Evolutionary conservation across 2,113 vertebrate genomes (phyloP).

Genomic region (Scopus umbretta): DNA sequence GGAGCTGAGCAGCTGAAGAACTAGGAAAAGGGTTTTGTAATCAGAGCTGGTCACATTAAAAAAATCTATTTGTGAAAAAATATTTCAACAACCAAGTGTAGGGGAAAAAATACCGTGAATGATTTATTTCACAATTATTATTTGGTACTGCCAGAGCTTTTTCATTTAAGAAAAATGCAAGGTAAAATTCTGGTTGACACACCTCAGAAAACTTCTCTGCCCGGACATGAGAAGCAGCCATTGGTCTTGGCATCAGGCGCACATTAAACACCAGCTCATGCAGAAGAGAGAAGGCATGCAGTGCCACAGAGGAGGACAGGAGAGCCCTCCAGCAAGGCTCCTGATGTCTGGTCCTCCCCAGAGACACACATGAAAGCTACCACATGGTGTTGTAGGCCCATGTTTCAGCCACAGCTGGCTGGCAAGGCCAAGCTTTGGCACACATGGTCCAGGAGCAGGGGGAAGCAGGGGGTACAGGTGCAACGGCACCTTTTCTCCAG

Average conservation of each 20-base stretch:
- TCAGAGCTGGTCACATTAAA: background rate
- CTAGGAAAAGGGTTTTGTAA: background rate
- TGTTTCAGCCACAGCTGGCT: background rate
- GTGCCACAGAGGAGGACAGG: rapidly evolving
- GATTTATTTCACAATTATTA: background rate
- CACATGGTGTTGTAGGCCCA: background rate
- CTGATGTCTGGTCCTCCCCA: background rate
- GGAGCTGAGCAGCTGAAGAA: background rate
- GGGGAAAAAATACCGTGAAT: background rate
- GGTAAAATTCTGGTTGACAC: background rate
- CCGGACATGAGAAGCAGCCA: background rate
- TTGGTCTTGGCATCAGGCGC: rapidly evolving
- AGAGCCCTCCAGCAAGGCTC: background rate
- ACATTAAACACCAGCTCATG: background rate
- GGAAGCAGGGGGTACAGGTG: background rate
- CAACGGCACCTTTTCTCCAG: background rate
- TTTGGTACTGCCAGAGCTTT: background rate
- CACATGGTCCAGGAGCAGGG: rapidly evolving
- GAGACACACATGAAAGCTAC: background rate
- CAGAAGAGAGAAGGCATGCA: background rate
- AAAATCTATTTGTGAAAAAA: background rate
- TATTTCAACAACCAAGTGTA: background rate
- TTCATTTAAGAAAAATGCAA: constrained; percentile 8
- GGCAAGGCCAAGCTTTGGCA: background rate
- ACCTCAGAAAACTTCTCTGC: constrained; percentile 13